phyloP scores from a whole-genome alignment of 2,113 vertebrate genomes.

The Chinchilla lanigera region DNA sequence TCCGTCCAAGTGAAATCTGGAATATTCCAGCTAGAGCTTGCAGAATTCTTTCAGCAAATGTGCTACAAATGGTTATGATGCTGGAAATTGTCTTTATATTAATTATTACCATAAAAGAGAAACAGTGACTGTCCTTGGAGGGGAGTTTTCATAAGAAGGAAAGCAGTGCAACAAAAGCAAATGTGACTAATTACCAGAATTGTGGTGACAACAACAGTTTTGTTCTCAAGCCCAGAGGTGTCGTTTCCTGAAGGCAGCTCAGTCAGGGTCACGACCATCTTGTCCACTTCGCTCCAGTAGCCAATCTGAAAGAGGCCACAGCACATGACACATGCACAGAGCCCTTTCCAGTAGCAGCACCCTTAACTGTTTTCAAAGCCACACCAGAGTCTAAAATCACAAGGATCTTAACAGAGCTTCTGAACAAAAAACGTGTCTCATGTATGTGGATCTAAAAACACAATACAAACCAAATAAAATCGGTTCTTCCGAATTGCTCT shows the following conservation, averaged over 20 bases:
- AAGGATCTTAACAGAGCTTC: slow-evolving; percentile 21
- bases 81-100: neutral
- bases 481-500: neutral
- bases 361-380: neutral
- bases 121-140: neutral
- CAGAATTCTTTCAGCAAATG: neutral
- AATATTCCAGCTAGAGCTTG: neutral
- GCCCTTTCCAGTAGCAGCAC: neutral
- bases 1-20: neutral
- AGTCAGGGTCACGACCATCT: slow-evolving; percentile 97
- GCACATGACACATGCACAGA: slow-evolving; percentile 71
- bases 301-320: slow-evolving; percentile 92
- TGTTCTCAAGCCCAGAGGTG: slow-evolving; percentile 97
- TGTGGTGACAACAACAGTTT: slow-evolving; percentile 98
- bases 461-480: neutral
- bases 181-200: slow-evolving; percentile 94
- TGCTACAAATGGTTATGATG: neutral
- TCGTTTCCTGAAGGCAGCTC: slow-evolving; percentile 95
- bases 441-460: neutral
- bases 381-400: neutral
- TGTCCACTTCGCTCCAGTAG: slow-evolving; percentile 99
- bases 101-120: neutral
- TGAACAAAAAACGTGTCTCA: neutral
- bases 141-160: neutral
- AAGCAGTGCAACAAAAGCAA: neutral